Evolutionary conservation across 2,888 invertebrate genomes (phyloP).

Genomic region (Mimas tiliae): DNA sequence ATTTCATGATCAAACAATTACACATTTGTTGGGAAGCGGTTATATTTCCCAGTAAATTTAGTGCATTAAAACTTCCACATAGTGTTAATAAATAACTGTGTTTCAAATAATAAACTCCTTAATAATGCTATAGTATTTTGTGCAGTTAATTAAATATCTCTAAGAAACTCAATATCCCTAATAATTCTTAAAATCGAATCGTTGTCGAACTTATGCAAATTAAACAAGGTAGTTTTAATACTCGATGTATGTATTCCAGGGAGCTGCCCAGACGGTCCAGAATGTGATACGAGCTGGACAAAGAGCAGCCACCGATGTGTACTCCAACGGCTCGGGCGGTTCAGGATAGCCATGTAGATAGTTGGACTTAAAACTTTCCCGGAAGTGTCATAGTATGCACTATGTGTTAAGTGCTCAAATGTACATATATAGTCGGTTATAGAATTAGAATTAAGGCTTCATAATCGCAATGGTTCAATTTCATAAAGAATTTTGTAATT

Average conservation of each 20-base stretch:
- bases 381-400: slow-evolving; percentile 82
- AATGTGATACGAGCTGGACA: slow-evolving; percentile 86
- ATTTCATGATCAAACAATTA: too few species aligned
- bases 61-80: too few species aligned
- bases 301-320: slow-evolving; percentile 77
- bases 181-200: too few species aligned
- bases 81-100: too few species aligned
- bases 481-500: background rate
- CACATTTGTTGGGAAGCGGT: too few species aligned
- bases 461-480: background rate
- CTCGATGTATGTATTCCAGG: slow-evolving; percentile 78
- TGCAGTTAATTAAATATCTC: too few species aligned
- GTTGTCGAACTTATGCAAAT: background rate
- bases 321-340: slow-evolving; percentile 75
- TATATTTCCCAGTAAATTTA: too few species aligned
- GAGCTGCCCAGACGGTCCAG: slow-evolving; percentile 89
- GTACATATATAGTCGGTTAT: slow-evolving; percentile 59
- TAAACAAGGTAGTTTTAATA: background rate
- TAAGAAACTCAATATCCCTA: too few species aligned
- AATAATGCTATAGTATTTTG: too few species aligned
- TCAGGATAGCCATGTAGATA: slow-evolving; percentile 54
- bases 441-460: slow-evolving; percentile 33
- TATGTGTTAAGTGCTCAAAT: slow-evolving; percentile 80
- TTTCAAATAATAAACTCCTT: too few species aligned
- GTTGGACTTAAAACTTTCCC: slow-evolving; percentile 74